phyloP scores from a whole-genome alignment of 92 coral and sea anemone species.

The Phymanthus crucifer region DNA sequence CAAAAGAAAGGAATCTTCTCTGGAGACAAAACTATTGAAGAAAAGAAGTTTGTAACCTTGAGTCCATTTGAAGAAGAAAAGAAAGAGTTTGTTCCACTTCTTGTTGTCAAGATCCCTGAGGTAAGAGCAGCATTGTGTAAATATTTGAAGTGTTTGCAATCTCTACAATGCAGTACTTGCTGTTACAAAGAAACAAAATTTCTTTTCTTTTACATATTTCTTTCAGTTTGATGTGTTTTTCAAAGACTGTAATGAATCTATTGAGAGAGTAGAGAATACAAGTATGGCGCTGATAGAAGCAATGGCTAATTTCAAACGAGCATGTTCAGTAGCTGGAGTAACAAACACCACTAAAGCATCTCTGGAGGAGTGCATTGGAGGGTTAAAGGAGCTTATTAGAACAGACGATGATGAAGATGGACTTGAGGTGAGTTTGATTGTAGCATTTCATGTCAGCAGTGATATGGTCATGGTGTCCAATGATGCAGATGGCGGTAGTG shows the following conservation, averaged over 20 bases:
- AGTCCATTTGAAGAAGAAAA: constrained; percentile 76
- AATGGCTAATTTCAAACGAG: constrained; percentile 78
- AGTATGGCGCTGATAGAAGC: constrained; percentile 68
- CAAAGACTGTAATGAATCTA: constrained; percentile 78
- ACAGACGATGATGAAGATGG: constrained; percentile 89
- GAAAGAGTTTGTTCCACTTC: constrained; percentile 79
- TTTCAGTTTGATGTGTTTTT: constrained; percentile 87
- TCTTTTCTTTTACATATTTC: neutral
- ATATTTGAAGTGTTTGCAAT: neutral
- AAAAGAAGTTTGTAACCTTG: constrained; percentile 65
- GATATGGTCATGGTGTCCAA: too few species aligned
- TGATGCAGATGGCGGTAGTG: too few species aligned
- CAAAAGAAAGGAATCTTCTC: constrained; percentile 66
- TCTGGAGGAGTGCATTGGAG: constrained; percentile 90
- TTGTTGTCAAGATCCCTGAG: constrained; percentile 80
- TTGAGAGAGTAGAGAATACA: constrained; percentile 72
- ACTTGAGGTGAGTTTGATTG: constrained; percentile 60
- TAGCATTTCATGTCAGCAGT: too few species aligned
- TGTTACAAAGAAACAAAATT: neutral
- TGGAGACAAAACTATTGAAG: constrained; percentile 60
- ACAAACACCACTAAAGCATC: constrained; percentile 78
- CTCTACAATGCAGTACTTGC: neutral
- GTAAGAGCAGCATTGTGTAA: constrained; percentile 30
- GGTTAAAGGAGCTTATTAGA: constrained; percentile 83
- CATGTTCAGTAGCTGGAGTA: constrained; percentile 85